A percentile compares a stretch with the other conserved stretches of the same genome.
phyloP scores from a whole-genome alignment of 2,797 vertebrate genomes.

The Tragopan temminckii region DNA sequence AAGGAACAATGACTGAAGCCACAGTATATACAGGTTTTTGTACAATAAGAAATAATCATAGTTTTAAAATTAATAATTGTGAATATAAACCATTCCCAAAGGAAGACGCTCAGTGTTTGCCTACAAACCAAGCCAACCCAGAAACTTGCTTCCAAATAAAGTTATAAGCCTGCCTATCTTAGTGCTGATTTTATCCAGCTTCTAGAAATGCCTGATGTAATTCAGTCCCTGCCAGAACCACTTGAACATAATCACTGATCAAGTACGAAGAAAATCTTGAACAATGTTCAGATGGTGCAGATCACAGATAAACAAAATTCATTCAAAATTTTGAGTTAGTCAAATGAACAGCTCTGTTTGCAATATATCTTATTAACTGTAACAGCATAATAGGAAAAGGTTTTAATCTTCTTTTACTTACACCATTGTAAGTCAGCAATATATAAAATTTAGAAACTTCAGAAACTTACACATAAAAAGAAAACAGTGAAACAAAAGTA shows the following conservation, averaged over 20 bases:
- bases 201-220: neutral
- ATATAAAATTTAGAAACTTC: neutral
- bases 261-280: neutral
- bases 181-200: neutral
- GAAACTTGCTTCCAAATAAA: neutral
- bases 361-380: neutral
- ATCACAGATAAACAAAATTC: neutral
- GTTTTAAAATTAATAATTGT: neutral
- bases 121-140: neutral
- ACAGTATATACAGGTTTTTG: neutral
- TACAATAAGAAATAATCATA: neutral
- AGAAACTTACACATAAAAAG: neutral
- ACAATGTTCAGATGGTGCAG: neutral
- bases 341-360: neutral
- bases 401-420: neutral
- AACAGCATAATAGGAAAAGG: neutral
- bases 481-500: neutral
- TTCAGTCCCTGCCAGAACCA: neutral
- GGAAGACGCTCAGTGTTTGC: neutral
- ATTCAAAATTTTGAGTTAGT: neutral
- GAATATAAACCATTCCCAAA: neutral
- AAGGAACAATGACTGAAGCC: neutral
- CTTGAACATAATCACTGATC: neutral
- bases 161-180: neutral
- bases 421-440: neutral